phyloP scores from a whole-genome alignment of 2,888 invertebrate species.

The Eupeodes luniger region DNA sequence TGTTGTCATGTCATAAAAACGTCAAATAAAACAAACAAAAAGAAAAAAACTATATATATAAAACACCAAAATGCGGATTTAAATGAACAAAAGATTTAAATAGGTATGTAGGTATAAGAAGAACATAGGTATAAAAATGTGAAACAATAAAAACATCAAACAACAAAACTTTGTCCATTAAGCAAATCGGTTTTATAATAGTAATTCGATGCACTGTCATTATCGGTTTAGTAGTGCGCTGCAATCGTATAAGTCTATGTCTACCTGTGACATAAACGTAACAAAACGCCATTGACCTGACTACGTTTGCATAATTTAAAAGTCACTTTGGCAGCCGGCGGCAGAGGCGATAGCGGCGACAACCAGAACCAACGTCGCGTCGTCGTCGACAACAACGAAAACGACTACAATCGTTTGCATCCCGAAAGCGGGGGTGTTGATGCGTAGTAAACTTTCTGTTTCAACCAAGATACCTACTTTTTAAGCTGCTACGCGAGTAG shows the following conservation, averaged over 20 bases:
- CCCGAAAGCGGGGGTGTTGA: conserved; percentile 37
- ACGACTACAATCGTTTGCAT: conserved; percentile 19
- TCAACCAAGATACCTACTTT: conserved; percentile 16
- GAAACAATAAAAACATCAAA: conserved; percentile 50
- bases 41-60: neutral
- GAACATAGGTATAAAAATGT: neutral
- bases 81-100: conserved; percentile 53
- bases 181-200: conserved; percentile 66
- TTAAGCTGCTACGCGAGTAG: neutral
- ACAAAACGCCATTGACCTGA: conserved; percentile 68
- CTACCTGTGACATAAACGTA: conserved; percentile 63
- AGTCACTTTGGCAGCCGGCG: neutral
- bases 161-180: conserved; percentile 64
- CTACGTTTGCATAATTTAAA: conserved; percentile 55
- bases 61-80: conserved; percentile 38
- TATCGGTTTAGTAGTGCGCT: conserved; percentile 30
- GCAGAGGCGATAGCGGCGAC: neutral
- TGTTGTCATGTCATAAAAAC: conserved; percentile 62
- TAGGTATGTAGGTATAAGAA: neutral
- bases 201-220: conserved; percentile 71
- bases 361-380: neutral
- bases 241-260: conserved; percentile 25
- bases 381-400: neutral
- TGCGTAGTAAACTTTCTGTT: conserved; percentile 27
- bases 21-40: conserved; percentile 44